A percentile compares a stretch with the other conserved stretches of the same genome.
Evolutionary conservation across 1,140 invertebrate genomes (phyloP).

Genomic region (Pemphigus obesinymphae): DNA sequence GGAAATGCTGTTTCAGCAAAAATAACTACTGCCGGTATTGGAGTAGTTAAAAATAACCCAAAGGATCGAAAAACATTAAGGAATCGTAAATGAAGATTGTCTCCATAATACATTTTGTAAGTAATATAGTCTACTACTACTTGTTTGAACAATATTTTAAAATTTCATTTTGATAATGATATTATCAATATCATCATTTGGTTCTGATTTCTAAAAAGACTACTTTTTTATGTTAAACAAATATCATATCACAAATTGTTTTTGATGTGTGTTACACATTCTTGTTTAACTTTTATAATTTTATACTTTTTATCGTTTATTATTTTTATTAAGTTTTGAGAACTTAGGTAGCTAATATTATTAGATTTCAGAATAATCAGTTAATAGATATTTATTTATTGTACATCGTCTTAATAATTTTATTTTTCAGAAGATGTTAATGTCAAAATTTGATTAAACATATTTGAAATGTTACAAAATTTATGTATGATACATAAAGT

Average conservation of each 20-base stretch:
- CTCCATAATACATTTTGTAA: conserved; percentile 4
- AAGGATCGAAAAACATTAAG: conserved; percentile 26
- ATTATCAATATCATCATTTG: neutral
- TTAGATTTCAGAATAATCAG: neutral
- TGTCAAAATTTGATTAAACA: neutral
- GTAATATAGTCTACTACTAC: conserved; percentile 26
- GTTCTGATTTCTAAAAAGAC: conserved; percentile 6
- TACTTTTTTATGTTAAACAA: conserved; percentile 16
- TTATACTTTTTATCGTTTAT: conserved; percentile 35
- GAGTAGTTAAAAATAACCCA: conserved; percentile 20
- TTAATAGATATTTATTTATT: neutral
- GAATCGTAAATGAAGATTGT: conserved; percentile 17
- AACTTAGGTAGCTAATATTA: conserved; percentile 15
- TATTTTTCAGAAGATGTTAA: neutral
- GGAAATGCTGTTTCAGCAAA: conserved; percentile 42
- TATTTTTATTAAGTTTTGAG: conserved; percentile 28
- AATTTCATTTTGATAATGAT: neutral
- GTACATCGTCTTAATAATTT: neutral
- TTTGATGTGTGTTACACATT: conserved; percentile 34
- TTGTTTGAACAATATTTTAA: conserved; percentile 35
- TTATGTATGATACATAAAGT: too few relatives aligned
- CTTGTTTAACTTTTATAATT: conserved; percentile 41
- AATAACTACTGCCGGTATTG: conserved; percentile 48
- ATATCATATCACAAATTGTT: conserved; percentile 35
- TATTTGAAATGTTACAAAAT: neutral